A percentile compares a stretch with the other conserved stretches of the same genome.
phyloP scores from a whole-genome alignment of 2,888 invertebrate species.

The Xanthia togata region DNA sequence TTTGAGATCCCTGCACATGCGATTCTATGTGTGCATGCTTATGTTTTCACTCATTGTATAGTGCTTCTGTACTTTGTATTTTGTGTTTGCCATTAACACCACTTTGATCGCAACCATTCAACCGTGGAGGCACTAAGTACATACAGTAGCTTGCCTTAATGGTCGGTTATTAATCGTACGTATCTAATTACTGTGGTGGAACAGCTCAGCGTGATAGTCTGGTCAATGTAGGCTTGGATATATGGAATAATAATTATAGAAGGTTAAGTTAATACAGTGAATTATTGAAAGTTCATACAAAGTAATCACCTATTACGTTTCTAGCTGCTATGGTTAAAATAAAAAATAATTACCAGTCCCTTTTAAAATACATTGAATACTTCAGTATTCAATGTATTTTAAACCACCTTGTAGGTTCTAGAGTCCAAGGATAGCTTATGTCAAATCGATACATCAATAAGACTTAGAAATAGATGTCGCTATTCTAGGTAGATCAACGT shows the following conservation, averaged over 20 bases:
- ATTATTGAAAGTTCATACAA: no score
- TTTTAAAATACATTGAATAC: no score
- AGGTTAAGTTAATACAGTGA: neutral
- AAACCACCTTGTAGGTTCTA: no score
- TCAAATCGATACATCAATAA: no score
- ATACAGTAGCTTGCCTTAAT: slow-evolving; percentile 58
- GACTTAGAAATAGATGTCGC: no score
- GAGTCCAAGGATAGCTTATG: no score
- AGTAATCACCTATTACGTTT: no score
- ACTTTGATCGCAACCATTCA: slow-evolving; percentile 43
- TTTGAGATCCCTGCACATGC: neutral
- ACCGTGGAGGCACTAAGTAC: slow-evolving; percentile 39
- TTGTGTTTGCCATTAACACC: slow-evolving; percentile 10
- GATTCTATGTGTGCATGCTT: neutral
- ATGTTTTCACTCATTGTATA: neutral
- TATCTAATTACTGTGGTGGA: slow-evolving; percentile 58
- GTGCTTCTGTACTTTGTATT: neutral
- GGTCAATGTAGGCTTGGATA: slow-evolving; percentile 45
- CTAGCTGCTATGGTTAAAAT: no score
- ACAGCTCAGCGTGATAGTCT: slow-evolving; percentile 49
- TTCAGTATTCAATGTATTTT: no score
- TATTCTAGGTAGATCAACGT: no score
- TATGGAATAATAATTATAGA: slow-evolving; percentile 1
- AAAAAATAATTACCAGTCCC: no score
- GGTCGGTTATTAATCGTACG: slow-evolving; percentile 57